These are phyloP conservation scores for Phaethon lepturus DNA, from an alignment of 2,113 vertebrate species.

Conservation along the genomic window DNA sequence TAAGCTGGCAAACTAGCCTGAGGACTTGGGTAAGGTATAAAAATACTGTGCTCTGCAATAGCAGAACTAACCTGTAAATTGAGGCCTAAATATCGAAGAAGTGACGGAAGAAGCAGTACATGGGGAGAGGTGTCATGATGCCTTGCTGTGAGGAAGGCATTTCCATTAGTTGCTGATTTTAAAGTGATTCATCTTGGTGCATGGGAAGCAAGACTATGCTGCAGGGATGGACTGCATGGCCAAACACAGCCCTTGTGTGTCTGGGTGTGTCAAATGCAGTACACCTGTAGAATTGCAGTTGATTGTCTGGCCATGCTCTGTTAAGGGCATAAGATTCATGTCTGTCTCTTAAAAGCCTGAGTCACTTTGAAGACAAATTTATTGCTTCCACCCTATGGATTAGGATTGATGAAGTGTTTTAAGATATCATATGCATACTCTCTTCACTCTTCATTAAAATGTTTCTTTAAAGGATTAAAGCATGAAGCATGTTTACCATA, in stretches of 20 bases:
- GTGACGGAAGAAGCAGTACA: neutral
- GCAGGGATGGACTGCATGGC: neutral
- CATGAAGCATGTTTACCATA: neutral
- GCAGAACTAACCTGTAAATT: neutral
- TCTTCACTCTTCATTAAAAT: neutral
- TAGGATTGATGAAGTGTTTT: neutral
- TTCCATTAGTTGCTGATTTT: neutral
- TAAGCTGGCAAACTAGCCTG: neutral
- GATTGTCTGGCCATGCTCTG: neutral
- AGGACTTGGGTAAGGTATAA: neutral
- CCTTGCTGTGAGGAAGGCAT: neutral
- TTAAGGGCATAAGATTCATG: neutral
- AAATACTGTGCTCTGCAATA: neutral
- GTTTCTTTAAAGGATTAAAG: conserved; percentile 24
- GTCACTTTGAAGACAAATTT: neutral
- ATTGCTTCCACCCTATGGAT: neutral
- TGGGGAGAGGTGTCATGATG: neutral
- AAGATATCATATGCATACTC: neutral
- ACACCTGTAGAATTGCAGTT: neutral
- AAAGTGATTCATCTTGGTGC: neutral
- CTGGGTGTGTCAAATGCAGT: neutral
- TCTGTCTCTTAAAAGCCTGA: neutral
- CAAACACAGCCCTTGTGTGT: neutral
- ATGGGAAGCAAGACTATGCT: neutral
- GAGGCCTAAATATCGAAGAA: neutral